These are phyloP conservation scores for Parnassius apollo DNA, from an alignment of 2,888 invertebrate species.

Conservation along the genomic window DNA sequence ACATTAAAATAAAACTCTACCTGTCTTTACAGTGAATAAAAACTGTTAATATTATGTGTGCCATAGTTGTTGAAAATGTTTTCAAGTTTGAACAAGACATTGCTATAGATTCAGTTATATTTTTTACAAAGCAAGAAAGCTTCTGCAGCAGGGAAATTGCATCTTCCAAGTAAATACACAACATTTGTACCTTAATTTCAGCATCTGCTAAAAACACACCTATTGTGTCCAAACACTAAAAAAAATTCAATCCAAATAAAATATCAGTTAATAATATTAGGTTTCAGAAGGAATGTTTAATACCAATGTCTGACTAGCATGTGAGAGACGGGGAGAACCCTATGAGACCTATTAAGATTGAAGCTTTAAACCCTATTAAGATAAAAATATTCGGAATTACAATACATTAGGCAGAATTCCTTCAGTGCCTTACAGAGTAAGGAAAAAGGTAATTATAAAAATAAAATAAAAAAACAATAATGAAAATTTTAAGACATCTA, in stretches of 20 bases:
- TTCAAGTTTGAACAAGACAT: slow-evolving; percentile 49
- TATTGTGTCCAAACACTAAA: slow-evolving; percentile 55
- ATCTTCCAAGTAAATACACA: slow-evolving; percentile 51
- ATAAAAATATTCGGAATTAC: too few relatives aligned
- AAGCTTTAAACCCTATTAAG: too few relatives aligned
- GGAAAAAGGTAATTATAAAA: too few relatives aligned
- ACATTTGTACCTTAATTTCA: slow-evolving; percentile 35
- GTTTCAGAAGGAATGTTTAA: too few relatives aligned
- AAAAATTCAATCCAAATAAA: slow-evolving; percentile 28
- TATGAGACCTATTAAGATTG: too few relatives aligned
- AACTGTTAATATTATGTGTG: slow-evolving; percentile 58
- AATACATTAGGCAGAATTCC: too few relatives aligned
- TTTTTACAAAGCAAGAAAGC: slow-evolving; percentile 52
- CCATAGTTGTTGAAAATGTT: slow-evolving; percentile 53
- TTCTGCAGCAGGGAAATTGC: slow-evolving; percentile 48
- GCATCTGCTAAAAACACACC: slow-evolving; percentile 39
- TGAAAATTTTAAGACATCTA: too few relatives aligned
- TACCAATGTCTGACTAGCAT: too few relatives aligned
- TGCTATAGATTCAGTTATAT: slow-evolving; percentile 45
- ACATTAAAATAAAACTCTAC: slow-evolving; percentile 41
- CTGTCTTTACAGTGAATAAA: slow-evolving; percentile 77
- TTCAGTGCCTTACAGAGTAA: too few relatives aligned
- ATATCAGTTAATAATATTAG: too few relatives aligned
- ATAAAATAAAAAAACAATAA: too few relatives aligned
- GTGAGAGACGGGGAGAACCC: too few relatives aligned